Evolutionary conservation across 2,888 invertebrate species (phyloP), one percentile per base, ranked within the genome.

Genomic region (Cantharis rustica): DNA sequence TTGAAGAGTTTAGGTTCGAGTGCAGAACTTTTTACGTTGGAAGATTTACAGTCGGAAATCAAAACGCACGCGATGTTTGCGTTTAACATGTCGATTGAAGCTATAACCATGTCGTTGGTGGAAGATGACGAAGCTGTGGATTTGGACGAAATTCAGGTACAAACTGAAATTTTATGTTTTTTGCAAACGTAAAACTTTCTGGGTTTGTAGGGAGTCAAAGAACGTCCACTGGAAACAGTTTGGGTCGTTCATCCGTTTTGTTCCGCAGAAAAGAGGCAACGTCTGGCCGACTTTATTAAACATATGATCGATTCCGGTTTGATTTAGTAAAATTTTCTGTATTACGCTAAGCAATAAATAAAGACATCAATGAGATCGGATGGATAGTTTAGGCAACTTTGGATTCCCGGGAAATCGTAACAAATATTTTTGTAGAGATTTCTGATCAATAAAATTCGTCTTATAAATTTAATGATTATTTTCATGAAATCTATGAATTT

Each of bases 161-260:
- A 90, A 86, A 80, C 73, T 72, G 66, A 68, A 26, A 68, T 71
- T 23, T 61, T 16, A 10, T 27, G n/a, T 66, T 13, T 61, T 71
- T 15, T 61, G 23, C 20, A 15, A 11, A 27, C 3, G 47, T 15
- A 69, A 9, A 13, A 7, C 17, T 5, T 47, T 72, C 11, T 31
- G 63, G 68, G 17, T 72, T 76, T 73, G 63, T 86, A 91, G 89
- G 91, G 91, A 10, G 90, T 90, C 4, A 84, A 90, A 61, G 89
- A 89, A 31, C 81, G 90, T 23, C 90, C 92, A 77, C 89, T 95
- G 16, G 91, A 91, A 20, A 91, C 92, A 75, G 89, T 94, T 3
- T 94, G 93, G 94, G 89, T 89, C 75, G 81, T 94, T 0, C 85
- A 88, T 31, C 92, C 92, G 1, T 91, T 94, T 74, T 90, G 91